A percentile compares a stretch with the other conserved stretches of the same genome.
Evolutionary conservation across 2,888 invertebrate species (phyloP).

Genomic region (Cosmorhoe ocellata): DNA sequence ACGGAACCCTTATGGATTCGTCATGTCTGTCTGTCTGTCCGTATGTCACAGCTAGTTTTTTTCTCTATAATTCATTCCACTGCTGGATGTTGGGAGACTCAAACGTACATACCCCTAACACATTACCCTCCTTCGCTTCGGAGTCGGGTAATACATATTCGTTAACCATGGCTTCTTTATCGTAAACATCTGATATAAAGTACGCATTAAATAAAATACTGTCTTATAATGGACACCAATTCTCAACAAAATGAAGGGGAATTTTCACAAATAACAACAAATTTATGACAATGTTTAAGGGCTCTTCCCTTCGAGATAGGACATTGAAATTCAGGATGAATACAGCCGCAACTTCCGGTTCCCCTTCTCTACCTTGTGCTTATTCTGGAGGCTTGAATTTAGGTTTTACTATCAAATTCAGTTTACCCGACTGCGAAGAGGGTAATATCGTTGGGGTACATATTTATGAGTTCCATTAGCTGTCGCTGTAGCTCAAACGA

Average conservation of each 20-base stretch:
- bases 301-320: constrained; percentile 62
- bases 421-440: too few species aligned
- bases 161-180: constrained; percentile 16
- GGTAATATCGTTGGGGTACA: too few species aligned
- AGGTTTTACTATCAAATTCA: neutral
- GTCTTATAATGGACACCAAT: constrained; percentile 35
- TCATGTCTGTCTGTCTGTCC: too few species aligned
- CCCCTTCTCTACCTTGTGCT: constrained; percentile 27
- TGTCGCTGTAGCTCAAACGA: too few species aligned
- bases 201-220: constrained; percentile 34
- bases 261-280: constrained; percentile 66
- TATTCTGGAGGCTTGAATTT: constrained; percentile 36
- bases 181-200: constrained; percentile 31
- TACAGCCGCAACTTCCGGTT: constrained; percentile 47
- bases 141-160: constrained; percentile 24
- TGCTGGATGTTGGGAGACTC: too few species aligned
- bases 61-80: too few species aligned
- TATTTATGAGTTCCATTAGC: too few species aligned
- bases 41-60: too few species aligned
- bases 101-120: too few species aligned
- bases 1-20: too few species aligned
- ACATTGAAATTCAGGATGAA: constrained; percentile 72
- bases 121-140: too few species aligned
- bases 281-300: constrained; percentile 73
- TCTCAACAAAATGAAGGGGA: constrained; percentile 36